Base-by-base conservation (phyloP, 2,888 invertebrate species). In the Dasysyrphus albostriatus region DNA sequence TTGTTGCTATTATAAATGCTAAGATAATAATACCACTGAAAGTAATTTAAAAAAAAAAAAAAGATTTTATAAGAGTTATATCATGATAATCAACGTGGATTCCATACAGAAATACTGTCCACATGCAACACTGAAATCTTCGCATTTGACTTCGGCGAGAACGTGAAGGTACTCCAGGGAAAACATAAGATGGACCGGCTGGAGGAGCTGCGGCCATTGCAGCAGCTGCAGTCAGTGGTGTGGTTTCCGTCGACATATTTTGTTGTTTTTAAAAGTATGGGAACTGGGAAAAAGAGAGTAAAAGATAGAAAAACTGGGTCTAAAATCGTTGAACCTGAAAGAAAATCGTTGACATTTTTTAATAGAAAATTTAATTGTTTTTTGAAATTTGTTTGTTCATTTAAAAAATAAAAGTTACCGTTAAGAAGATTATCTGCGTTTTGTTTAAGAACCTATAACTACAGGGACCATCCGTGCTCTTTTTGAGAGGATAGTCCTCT, bases 111-210 rank as follows among this genome's bases (percentile, higher is more conserved):
- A 96, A 92, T 10, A 94, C 93, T 5, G 95, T 93, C 89, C 96
- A 96, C 58, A 96, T 93, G 88, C 95, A 96, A 90, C 96, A 96
- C 89, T 96, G 96, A 90, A 96, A 95, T 89, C 94, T 94, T 65
- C 93, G 92, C 88, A 94, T 91, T 89, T 92, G 93, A 10, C 90
- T 91, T 58, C 92, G 92, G 59, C 93, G 92, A 14, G 92, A 92
- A 47, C 93, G 91, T 42, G 93, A 91, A 6, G 93, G 90, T 32
- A 93, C 93, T 39, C 93, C 92, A 39, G 94, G 93, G 88, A 94
- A 94, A 3, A 94, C 92, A 89, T 94, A 93, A 59, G 91, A 90
- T n/a, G 94, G 93, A 42, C 93, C 92, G 72, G 89, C 89, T 42
- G 90, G 89, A n/a, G 92, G 91, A 84, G 91, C 90, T 44, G 90